Base-by-base conservation (phyloP, 1,140 invertebrate species). In the Carposina sasakii region DNA sequence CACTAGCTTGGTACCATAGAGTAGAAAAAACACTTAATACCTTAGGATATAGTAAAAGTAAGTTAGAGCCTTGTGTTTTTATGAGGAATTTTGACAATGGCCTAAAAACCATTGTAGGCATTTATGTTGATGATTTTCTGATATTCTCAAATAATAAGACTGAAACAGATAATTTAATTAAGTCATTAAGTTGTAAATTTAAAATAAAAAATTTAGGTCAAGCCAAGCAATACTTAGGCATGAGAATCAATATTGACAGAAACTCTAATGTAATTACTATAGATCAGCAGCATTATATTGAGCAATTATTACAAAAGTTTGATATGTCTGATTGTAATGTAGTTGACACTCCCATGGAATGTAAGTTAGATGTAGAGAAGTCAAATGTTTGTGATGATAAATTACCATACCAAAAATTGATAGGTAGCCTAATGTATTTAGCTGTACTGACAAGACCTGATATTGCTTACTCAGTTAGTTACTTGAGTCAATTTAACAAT, bases 371-470 rank as follows among this genome's bases (percentile, higher is more conserved):
- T 47, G 5, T 60, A 22, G 48, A 47, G 4, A 56, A 54, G 31
- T 43, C 31, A 40, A 34, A 34, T 23, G 30, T 45, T 24, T 41
- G 42, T 62, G 19, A 58, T 36, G n/a, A 52, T 15, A 50, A 52
- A 16, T 16, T 61, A 31, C 54, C 64, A 21, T 81, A 75, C 57
- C 62, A 59, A 48, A 57, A 68, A 52, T 44, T 79, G 22, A 67
- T 82, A 42, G 74, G 74, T 30, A 55, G 47, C 8, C 57, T 86
- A 13, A 64, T 85, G 53, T 84, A 84, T 53, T 40, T 81, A 12
- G 57, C 77, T 17, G 57, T 73, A 24, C 52, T 59, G 6, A 72
- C 73, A 4, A 43, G 78, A 52, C 79, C 78, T 23, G 81, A 86
- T 56, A 71, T 86, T 28, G 54, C 68, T 20, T 85, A 60, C 52